Percentiles rank a stretch among this genome's conserved stretches.
Conservation (phyloP, 2,888 invertebrate species). For the Zelleria hepariella region DNA sequence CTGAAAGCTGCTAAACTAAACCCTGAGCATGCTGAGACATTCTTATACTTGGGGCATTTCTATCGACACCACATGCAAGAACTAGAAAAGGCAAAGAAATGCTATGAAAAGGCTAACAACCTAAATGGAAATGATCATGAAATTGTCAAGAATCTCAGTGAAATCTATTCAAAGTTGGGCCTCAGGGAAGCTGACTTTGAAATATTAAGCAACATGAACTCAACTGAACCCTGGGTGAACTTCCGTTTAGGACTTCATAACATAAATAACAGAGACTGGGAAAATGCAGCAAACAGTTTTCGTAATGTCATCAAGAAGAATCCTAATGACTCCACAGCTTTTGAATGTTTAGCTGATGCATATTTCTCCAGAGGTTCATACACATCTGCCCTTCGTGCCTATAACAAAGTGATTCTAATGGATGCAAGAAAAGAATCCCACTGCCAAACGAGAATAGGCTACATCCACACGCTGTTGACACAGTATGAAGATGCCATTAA, state of each 20-base stretch:
- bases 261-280: constrained; percentile 79
- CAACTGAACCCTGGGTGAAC: constrained; percentile 81
- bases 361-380: constrained; percentile 92
- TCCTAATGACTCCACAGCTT: constrained; percentile 79
- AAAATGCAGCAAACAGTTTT: constrained; percentile 82
- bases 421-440: constrained; percentile 74
- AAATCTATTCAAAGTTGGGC: constrained; percentile 77
- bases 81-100: constrained; percentile 81
- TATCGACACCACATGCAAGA: constrained; percentile 76
- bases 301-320: constrained; percentile 79
- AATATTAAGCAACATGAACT: constrained; percentile 68
- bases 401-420: constrained; percentile 81
- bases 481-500: constrained; percentile 80
- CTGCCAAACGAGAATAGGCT: constrained; percentile 82
- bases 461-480: constrained; percentile 79
- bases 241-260: constrained; percentile 88
- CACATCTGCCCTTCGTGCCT: constrained; percentile 90
- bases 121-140: constrained; percentile 77
- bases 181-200: constrained; percentile 77
- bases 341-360: constrained; percentile 93
- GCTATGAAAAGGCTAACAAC: constrained; percentile 86
- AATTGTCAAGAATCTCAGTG: constrained; percentile 82
- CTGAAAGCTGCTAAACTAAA: constrained; percentile 80
- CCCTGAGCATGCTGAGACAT: constrained; percentile 81
- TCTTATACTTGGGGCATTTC: constrained; percentile 82